phyloP scores from a whole-genome alignment of 2,888 invertebrate genomes.

The Thera obeliscata region DNA sequence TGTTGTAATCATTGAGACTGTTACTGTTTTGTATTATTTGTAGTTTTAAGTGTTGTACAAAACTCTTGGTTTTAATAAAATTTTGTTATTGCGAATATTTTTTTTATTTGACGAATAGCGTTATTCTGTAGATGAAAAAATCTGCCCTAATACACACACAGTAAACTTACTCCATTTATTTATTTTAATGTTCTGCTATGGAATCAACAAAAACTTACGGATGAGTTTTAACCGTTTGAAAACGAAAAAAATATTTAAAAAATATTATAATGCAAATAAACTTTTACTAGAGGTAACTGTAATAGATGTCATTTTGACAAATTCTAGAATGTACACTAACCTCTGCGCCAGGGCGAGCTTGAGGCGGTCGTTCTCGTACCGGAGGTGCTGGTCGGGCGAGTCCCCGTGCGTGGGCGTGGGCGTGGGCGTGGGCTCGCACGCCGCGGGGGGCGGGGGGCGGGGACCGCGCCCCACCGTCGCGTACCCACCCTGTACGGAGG shows the following conservation, averaged over 20 bases:
- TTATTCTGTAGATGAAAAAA: too few relatives aligned
- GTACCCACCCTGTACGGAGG: slow-evolving; percentile 62
- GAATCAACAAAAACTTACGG: too few relatives aligned
- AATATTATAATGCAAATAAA: too few relatives aligned
- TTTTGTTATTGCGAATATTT: slow-evolving; percentile 30
- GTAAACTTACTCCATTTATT: too few relatives aligned
- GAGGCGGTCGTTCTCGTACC: slow-evolving; percentile 98
- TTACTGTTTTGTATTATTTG: slow-evolving; percentile 46
- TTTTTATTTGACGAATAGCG: slow-evolving; percentile 15
- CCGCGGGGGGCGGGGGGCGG: slow-evolving; percentile 64
- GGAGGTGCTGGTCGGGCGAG: slow-evolving; percentile 91
- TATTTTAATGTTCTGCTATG: too few relatives aligned
- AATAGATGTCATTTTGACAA: too few relatives aligned
- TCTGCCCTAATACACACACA: too few relatives aligned
- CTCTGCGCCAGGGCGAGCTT: slow-evolving; percentile 96
- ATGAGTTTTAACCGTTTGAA: too few relatives aligned
- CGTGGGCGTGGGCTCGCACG: slow-evolving; percentile 41
- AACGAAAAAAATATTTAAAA: too few relatives aligned
- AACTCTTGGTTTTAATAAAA: slow-evolving; percentile 61
- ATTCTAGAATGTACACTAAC: too few relatives aligned
- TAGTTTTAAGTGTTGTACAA: slow-evolving; percentile 77
- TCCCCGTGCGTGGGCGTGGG: slow-evolving; percentile 43
- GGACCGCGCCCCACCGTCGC: slow-evolving; percentile 76
- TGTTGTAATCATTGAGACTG: slow-evolving; percentile 47
- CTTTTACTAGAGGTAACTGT: too few relatives aligned